Percentiles rank a stretch among this genome's conserved stretches.
Conservation (phyloP, 2,113 vertebrate species). For the Pungitius pungitius region DNA sequence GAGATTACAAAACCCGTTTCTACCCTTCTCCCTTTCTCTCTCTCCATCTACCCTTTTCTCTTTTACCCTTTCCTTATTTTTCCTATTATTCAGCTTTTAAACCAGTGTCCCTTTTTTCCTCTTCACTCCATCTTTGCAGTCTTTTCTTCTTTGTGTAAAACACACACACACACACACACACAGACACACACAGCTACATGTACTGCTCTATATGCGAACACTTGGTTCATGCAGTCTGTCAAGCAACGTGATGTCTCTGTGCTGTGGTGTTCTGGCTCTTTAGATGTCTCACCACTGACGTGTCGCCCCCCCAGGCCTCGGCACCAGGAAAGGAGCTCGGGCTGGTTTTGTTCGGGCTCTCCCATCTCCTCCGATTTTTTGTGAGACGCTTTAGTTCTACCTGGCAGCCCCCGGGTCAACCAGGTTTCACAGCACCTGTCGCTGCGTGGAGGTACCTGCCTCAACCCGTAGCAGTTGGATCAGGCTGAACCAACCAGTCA, state of each 20-base stretch:
- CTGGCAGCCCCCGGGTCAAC: background rate
- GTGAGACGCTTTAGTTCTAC: background rate
- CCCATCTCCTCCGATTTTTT: background rate
- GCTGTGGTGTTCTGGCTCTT: background rate
- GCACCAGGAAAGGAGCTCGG: background rate
- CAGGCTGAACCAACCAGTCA: background rate
- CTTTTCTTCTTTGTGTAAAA: conserved; percentile 5
- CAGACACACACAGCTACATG: background rate
- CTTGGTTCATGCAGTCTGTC: background rate
- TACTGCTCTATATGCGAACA: background rate
- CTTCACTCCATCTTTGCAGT: conserved; percentile 40
- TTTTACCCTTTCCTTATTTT: conserved; percentile 49
- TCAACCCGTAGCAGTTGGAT: background rate
- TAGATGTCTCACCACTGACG: background rate
- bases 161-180: background rate
- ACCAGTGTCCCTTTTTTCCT: conserved; percentile 34
- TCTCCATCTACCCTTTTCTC: conserved; percentile 56
- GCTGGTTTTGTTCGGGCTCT: rapidly evolving
- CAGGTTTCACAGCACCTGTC: conserved; percentile 2
- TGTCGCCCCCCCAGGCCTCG: background rate
- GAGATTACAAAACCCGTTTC: conserved; percentile 82
- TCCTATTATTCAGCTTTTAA: conserved; percentile 54
- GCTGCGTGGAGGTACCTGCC: background rate
- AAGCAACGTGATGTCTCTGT: conserved; percentile 5
- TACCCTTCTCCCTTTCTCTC: conserved; percentile 66